Percentiles rank a stretch among this genome's conserved stretches.
Evolutionary conservation across 2,888 invertebrate genomes (phyloP).

Genomic region (Poecilobothrus nobilitatus): DNA sequence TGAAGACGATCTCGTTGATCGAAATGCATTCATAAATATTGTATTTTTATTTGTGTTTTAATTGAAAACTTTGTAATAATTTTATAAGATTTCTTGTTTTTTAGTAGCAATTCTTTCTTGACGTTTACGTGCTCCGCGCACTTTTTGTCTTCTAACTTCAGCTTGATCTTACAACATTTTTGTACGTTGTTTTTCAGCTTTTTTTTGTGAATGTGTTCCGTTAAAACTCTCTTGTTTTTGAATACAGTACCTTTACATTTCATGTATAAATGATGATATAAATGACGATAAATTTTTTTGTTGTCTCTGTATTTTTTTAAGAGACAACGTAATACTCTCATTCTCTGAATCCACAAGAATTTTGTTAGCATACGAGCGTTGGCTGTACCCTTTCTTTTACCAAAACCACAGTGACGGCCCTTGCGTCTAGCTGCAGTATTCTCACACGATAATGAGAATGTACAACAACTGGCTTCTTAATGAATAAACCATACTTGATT

Average conservation of each 20-base stretch:
- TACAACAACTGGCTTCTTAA: conserved; percentile 98
- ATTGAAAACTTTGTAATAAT: too few relatives aligned
- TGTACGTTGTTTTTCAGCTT: conserved; percentile 96
- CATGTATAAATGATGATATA: conserved; percentile 98
- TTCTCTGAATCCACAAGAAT: conserved; percentile 89
- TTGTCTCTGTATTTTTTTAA: conserved; percentile 94
- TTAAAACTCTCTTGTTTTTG: conserved; percentile 98
- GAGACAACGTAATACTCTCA: conserved; percentile 90
- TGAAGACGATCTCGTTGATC: too few relatives aligned
- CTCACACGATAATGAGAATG: conserved; percentile 97
- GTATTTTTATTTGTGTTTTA: too few relatives aligned
- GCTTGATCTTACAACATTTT: conserved; percentile 98
- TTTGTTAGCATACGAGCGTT: conserved; percentile 99
- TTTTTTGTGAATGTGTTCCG: conserved; percentile 99
- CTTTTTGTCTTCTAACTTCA: conserved; percentile 92
- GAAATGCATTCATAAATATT: too few relatives aligned
- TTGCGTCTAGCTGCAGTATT: conserved; percentile 94
- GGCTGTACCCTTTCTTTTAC: conserved; percentile 99
- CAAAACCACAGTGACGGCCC: conserved; percentile 97
- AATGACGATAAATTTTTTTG: conserved; percentile 97
- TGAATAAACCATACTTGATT: conserved; percentile 99
- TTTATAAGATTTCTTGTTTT: conserved; percentile 83
- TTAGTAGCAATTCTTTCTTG: conserved; percentile 92
- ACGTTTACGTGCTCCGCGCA: conserved; percentile 93
- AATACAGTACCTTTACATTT: conserved; percentile 98